Percentiles rank a stretch among this genome's conserved stretches.
phyloP scores from a whole-genome alignment of 2,888 invertebrate genomes.

The Pyralis farinalis region DNA sequence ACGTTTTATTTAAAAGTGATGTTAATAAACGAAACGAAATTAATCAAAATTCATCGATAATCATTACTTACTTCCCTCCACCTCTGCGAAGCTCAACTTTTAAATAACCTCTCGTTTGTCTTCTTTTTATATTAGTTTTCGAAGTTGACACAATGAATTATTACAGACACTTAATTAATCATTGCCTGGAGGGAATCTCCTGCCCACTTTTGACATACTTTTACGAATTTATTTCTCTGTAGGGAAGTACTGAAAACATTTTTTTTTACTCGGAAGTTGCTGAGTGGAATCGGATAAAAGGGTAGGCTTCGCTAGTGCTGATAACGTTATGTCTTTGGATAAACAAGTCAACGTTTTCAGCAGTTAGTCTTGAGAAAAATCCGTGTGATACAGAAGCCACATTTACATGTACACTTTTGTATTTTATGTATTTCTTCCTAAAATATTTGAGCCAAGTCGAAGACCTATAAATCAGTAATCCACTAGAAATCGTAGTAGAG shows the following conservation, averaged over 20 bases:
- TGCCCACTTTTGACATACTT: conserved; percentile 20
- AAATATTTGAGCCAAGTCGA: too few species aligned
- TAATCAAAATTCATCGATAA: conserved; percentile 16
- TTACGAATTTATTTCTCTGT: conserved; percentile 17
- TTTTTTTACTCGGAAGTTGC: too few species aligned
- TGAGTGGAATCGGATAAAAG: too few species aligned
- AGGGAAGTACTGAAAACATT: conserved; percentile 2
- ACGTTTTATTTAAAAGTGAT: conserved; percentile 1
- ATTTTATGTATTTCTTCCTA: too few species aligned
- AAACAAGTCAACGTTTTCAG: too few species aligned
- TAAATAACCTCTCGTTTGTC: conserved; percentile 12
- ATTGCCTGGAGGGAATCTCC: conserved; percentile 29
- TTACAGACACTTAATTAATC: conserved; percentile 47
- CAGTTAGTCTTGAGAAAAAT: too few species aligned
- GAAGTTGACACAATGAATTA: conserved; percentile 46
- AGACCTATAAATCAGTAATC: too few species aligned
- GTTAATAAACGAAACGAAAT: conserved; percentile 8
- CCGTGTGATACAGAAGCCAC: too few species aligned
- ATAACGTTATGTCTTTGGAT: too few species aligned
- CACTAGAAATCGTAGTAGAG: too few species aligned
- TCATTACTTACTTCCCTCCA: conserved; percentile 12
- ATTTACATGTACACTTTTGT: too few species aligned
- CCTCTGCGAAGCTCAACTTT: conserved; percentile 9
- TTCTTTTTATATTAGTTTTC: conserved; percentile 32
- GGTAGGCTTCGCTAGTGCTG: too few species aligned